phyloP scores from a whole-genome alignment of 2,797 vertebrate genomes.

The Sebastes hopkinsi region DNA sequence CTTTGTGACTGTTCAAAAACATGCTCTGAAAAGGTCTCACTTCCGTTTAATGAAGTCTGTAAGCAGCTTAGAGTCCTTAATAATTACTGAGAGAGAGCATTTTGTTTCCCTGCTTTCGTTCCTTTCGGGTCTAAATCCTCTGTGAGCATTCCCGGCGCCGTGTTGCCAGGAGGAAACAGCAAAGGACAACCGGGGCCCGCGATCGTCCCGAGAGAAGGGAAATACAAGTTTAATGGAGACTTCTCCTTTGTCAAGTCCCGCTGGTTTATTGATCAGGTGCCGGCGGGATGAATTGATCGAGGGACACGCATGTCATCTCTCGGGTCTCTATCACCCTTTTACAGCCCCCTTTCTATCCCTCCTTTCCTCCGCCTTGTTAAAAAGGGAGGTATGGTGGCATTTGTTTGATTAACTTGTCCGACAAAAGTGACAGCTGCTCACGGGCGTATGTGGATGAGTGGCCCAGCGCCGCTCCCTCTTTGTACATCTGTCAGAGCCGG shows the following conservation, averaged over 20 bases:
- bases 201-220: slow-evolving; percentile 50
- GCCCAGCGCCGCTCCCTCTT: slow-evolving; percentile 99
- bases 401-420: slow-evolving; percentile 99
- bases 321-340: slow-evolving; percentile 70
- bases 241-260: slow-evolving; percentile 60
- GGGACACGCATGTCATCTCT: slow-evolving; percentile 72
- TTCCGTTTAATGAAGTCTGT: slow-evolving; percentile 79
- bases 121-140: slow-evolving; percentile 63
- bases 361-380: slow-evolving; percentile 61
- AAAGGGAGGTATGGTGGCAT: slow-evolving; percentile 99
- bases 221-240: slow-evolving; percentile 75
- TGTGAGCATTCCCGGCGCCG: slow-evolving; percentile 44
- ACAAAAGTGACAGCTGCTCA: slow-evolving; percentile 99
- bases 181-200: slow-evolving; percentile 46
- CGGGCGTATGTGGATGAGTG: slow-evolving; percentile 96
- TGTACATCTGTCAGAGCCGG: slow-evolving; percentile 99
- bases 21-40: slow-evolving; percentile 76
- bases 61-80: slow-evolving; percentile 81
- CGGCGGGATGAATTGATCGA: slow-evolving; percentile 64
- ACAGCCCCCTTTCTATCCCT: slow-evolving; percentile 71
- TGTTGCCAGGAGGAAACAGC: slow-evolving; percentile 52
- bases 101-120: slow-evolving; percentile 68
- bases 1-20: slow-evolving; percentile 75
- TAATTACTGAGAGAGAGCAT: slow-evolving; percentile 77
- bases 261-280: slow-evolving; percentile 69